Evolutionary conservation across 2,888 invertebrate genomes (phyloP), one percentile per base, ranked within the genome.

Genomic region (Luperina nickerlii): DNA sequence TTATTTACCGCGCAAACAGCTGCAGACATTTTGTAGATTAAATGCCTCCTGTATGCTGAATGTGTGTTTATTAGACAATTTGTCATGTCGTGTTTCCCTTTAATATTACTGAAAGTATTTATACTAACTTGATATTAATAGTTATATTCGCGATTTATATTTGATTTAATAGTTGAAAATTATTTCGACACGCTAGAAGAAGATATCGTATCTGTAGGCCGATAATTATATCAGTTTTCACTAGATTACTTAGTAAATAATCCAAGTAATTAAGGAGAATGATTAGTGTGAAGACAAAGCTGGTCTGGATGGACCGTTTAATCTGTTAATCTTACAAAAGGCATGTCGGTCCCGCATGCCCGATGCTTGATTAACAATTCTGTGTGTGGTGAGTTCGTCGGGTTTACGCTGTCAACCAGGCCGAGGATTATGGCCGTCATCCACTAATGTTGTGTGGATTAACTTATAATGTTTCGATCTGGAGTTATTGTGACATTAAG

Each of bases 1-100:
- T 92, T 92, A 91, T 89, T 89, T 87, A 67, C 86, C 72, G 83
- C 90, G 91, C 91, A 93, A 91, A 91, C 90, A 90, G 90, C 90
- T 91, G 90, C 91, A 91, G 91, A 92, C 93, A 94, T 94, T 94
- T 92, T 90, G 89, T 88, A 93, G 93, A 94, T 94, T 94, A 93
- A 93, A 93, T 91, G 91, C 74, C 84, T 85, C 60, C 78, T 79
- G 73, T 88, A 71, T 84, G 78, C 81, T 78, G 74, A 71, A 60
- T 62, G 62, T 81, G 71, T 80, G 76, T 87, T 83, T 74, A 71
- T 68, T 81, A 76, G 73, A 78, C 68, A 85, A 79, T 78, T 80
- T 85, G 74, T 75, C 71, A 74, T 65, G 65, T 38, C 71, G 54
- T 76, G 38, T 65, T 63, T 68, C 13, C 42, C n/a, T 73, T 70